These are phyloP conservation scores for Lochmaea capreae DNA, from an alignment of 2,888 invertebrate genomes.

Conservation along the genomic window DNA sequence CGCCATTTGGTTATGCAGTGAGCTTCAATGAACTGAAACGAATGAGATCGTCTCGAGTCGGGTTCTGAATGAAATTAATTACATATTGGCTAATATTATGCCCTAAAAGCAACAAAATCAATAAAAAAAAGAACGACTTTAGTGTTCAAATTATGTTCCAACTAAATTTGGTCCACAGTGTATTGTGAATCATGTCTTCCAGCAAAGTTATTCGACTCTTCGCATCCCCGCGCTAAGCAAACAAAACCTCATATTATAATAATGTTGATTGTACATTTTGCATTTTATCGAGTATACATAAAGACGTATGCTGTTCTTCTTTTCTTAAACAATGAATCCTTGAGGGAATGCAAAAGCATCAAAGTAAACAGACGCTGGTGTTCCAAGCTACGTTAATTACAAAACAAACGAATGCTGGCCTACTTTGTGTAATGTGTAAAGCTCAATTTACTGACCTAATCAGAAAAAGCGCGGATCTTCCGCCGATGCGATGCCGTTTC, in stretches of 20 bases:
- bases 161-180: too few relatives aligned
- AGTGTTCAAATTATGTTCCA: too few relatives aligned
- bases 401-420: conserved; percentile 47
- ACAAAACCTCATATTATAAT: conserved; percentile 12
- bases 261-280: conserved; percentile 35
- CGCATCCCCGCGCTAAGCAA: neutral
- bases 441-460: conserved; percentile 53
- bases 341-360: conserved; percentile 45
- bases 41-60: too few relatives aligned
- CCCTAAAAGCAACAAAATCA: too few relatives aligned
- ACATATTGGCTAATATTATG: too few relatives aligned
- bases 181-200: too few relatives aligned
- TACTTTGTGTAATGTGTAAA: conserved; percentile 50
- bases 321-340: conserved; percentile 42
- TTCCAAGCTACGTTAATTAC: conserved; percentile 43
- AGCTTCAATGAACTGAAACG: too few relatives aligned
- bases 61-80: too few relatives aligned
- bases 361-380: conserved; percentile 36
- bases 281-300: conserved; percentile 31
- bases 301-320: conserved; percentile 37
- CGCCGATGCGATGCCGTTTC: conserved; percentile 26
- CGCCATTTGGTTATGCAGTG: too few relatives aligned
- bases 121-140: too few relatives aligned
- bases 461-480: conserved; percentile 46
- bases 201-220: neutral